These are phyloP conservation scores for Caenorhabditis afra DNA, from an alignment of 2,888 invertebrate species.

Conservation along the genomic window DNA sequence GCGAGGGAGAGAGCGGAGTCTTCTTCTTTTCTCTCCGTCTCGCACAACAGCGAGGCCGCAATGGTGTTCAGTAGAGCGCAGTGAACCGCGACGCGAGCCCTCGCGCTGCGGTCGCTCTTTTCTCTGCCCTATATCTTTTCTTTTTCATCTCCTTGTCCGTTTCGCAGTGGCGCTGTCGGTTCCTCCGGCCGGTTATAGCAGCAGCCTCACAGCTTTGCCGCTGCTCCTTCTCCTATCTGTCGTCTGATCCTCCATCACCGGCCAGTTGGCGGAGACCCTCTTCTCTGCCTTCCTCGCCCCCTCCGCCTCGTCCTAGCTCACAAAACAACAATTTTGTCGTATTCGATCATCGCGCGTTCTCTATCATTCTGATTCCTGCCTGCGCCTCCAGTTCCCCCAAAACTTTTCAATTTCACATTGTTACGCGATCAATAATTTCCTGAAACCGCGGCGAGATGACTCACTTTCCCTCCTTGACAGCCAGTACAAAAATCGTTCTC, in stretches of 20 bases:
- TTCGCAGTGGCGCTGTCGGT: conserved; percentile 36
- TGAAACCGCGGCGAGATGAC: conserved; percentile 8
- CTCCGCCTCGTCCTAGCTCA: conserved; percentile 34
- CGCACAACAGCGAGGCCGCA: conserved; percentile 13
- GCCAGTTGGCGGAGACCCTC: conserved; percentile 44
- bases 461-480: background rate
- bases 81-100: conserved; percentile 61
- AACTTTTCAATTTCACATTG: background rate
- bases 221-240: conserved; percentile 58
- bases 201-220: conserved; percentile 23
- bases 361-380: conserved; percentile 19
- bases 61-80: conserved; percentile 58
- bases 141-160: conserved; percentile 37
- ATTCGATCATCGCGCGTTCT: conserved; percentile 40
- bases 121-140: conserved; percentile 43
- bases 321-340: conserved; percentile 50
- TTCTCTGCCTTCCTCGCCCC: conserved; percentile 27
- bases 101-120: conserved; percentile 56
- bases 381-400: background rate
- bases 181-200: conserved; percentile 56
- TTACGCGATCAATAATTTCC: conserved; percentile 2
- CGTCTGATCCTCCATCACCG: conserved; percentile 56
- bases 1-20: conserved; percentile 16
- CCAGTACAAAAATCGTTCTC: conserved; percentile 19
- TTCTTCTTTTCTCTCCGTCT: conserved; percentile 49